Evolutionary conservation across 1,140 invertebrate species (phyloP).

Genomic region (Bombus cullumanus): DNA sequence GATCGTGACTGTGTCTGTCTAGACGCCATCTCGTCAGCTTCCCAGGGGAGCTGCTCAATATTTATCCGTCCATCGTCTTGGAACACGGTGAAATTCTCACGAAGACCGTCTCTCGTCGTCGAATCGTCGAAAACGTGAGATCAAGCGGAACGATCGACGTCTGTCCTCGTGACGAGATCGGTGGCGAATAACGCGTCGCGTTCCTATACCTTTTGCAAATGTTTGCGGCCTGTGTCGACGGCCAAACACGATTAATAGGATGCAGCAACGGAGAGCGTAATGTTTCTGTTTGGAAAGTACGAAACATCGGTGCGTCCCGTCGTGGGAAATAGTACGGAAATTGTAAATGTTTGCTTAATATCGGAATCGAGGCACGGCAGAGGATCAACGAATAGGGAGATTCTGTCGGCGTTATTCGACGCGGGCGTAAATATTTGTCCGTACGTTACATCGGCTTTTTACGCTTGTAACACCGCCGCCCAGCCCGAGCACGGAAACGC

Average conservation of each 20-base stretch:
- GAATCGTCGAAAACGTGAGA: neutral
- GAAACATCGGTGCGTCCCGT: neutral
- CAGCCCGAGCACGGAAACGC: neutral
- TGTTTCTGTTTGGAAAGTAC: neutral
- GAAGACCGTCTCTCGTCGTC: neutral
- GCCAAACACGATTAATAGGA: conserved; percentile 15
- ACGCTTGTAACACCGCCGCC: neutral
- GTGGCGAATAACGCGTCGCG: neutral
- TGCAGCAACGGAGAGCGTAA: neutral
- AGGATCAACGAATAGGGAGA: conserved; percentile 28
- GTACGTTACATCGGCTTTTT: conserved; percentile 15
- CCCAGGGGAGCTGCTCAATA: conserved; percentile 25
- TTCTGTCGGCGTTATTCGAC: conserved; percentile 34
- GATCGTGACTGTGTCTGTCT: conserved; percentile 43
- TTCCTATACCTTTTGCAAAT: neutral
- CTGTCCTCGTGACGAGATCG: neutral
- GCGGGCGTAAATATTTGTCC: conserved; percentile 35
- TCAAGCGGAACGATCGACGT: neutral
- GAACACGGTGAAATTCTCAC: conserved; percentile 10
- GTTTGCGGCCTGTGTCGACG: neutral
- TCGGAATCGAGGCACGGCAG: conserved; percentile 33
- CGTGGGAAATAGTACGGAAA: conserved; percentile 41
- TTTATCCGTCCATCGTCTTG: conserved; percentile 43
- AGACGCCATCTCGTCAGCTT: conserved; percentile 1
- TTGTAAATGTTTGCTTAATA: conserved; percentile 57